These are phyloP conservation scores for Ectemnius cavifrons DNA, from an alignment of 2,888 invertebrate species.

Conservation along the genomic window DNA sequence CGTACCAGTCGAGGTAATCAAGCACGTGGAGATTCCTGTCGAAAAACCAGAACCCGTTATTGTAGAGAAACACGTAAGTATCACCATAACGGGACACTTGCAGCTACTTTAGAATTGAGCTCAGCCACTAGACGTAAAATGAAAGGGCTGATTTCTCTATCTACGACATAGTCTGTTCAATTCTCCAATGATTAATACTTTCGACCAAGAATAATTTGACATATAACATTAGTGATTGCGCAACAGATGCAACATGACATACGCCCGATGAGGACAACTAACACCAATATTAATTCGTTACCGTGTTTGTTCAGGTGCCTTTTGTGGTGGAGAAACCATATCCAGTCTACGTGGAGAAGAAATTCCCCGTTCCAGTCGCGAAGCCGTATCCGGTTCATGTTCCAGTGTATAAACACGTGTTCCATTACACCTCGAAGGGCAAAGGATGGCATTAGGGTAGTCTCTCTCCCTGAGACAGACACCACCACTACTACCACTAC, in stretches of 20 bases:
- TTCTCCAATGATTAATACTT: background rate
- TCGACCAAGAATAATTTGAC: background rate
- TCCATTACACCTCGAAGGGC: conserved; percentile 68
- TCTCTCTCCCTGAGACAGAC: background rate
- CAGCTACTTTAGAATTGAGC: background rate
- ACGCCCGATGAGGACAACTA: background rate
- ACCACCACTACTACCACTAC: background rate
- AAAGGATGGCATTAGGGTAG: conserved; percentile 68
- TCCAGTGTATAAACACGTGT: conserved; percentile 80
- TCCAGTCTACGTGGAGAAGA: conserved; percentile 80
- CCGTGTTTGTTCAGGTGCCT: conserved; percentile 74
- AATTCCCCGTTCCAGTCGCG: conserved; percentile 80
- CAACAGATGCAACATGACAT: no score
- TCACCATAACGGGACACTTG: background rate
- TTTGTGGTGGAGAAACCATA: conserved; percentile 82
- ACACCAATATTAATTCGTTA: conserved; percentile 8
- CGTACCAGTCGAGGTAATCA: conserved; percentile 78
- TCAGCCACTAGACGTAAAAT: background rate
- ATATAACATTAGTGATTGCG: no score
- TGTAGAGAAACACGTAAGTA: conserved; percentile 80
- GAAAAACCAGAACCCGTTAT: conserved; percentile 81
- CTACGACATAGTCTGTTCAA: background rate
- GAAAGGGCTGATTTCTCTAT: background rate
- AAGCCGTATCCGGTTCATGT: conserved; percentile 81
- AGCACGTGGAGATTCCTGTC: conserved; percentile 80